Evolutionary conservation across 2,113 vertebrate species (phyloP).

Genomic region (Rhipidura dahli): DNA sequence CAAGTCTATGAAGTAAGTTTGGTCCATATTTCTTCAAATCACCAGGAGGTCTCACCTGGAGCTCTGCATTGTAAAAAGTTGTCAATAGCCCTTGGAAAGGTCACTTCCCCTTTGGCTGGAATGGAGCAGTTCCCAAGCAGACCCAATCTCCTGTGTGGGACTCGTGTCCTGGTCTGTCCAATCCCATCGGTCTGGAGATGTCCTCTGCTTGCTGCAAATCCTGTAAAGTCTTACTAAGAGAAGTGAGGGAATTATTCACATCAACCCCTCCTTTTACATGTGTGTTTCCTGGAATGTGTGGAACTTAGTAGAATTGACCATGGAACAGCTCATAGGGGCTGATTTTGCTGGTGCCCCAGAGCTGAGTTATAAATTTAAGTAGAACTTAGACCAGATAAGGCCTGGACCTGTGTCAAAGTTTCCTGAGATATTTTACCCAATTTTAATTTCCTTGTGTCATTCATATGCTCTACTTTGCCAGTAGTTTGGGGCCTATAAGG

Average conservation of each 20-base stretch:
- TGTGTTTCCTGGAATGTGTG: background rate
- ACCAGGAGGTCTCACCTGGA: background rate
- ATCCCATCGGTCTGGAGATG: rapidly evolving
- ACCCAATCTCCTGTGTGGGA: background rate
- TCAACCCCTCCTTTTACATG: background rate
- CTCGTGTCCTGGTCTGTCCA: background rate
- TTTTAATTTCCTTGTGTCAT: background rate
- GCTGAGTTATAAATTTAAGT: background rate
- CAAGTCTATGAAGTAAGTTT: background rate
- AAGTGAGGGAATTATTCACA: background rate
- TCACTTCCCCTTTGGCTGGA: background rate
- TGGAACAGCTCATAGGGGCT: background rate
- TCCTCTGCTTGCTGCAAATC: background rate
- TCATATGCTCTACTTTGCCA: background rate
- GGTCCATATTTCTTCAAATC: background rate
- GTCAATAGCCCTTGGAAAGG: background rate
- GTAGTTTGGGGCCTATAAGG: too few relatives aligned
- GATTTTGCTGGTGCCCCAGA: background rate
- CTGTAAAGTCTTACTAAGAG: background rate
- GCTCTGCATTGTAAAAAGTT: background rate
- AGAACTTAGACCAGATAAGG: background rate
- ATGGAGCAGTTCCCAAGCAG: background rate
- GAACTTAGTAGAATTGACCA: too few relatives aligned
- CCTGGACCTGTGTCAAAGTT: background rate
- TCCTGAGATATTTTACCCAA: background rate